phyloP scores from a whole-genome alignment of 1,140 invertebrate species.

The Kradibia gibbosae region DNA sequence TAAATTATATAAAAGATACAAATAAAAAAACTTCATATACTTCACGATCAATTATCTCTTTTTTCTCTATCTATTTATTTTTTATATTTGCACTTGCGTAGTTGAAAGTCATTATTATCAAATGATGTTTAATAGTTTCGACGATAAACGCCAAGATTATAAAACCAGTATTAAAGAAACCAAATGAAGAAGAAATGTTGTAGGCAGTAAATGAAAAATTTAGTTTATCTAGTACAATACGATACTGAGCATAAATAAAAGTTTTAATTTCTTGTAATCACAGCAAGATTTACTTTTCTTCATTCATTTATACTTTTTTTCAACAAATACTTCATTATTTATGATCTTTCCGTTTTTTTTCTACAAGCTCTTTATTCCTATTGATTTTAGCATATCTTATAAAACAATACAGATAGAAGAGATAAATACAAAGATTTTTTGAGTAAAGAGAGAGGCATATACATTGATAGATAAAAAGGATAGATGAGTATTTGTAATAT shows the following conservation, averaged over 20 bases:
- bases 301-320: conserved; percentile 67
- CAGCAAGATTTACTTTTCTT: conserved; percentile 46
- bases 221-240: conserved; percentile 50
- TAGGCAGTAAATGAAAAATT: conserved; percentile 44
- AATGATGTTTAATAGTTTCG: conserved; percentile 42
- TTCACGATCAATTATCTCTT: too few species aligned
- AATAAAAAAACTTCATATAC: too few species aligned
- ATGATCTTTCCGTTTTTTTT: conserved; percentile 70
- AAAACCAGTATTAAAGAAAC: conserved; percentile 35
- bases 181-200: conserved; percentile 16
- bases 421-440: not conserved
- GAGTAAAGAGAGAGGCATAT: not conserved
- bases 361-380: conserved; percentile 9
- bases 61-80: conserved; percentile 25
- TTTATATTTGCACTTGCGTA: conserved; percentile 60
- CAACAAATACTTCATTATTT: conserved; percentile 72
- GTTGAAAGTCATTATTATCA: conserved; percentile 59
- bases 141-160: conserved; percentile 44
- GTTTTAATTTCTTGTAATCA: conserved; percentile 75
- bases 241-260: conserved; percentile 73
- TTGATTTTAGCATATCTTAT: not conserved
- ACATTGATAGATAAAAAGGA: not conserved
- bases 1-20: too few species aligned
- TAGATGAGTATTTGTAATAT: not conserved
- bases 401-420: not conserved